Evolutionary conservation across 2,797 vertebrate genomes (phyloP).

Genomic region (Zalophus californianus): DNA sequence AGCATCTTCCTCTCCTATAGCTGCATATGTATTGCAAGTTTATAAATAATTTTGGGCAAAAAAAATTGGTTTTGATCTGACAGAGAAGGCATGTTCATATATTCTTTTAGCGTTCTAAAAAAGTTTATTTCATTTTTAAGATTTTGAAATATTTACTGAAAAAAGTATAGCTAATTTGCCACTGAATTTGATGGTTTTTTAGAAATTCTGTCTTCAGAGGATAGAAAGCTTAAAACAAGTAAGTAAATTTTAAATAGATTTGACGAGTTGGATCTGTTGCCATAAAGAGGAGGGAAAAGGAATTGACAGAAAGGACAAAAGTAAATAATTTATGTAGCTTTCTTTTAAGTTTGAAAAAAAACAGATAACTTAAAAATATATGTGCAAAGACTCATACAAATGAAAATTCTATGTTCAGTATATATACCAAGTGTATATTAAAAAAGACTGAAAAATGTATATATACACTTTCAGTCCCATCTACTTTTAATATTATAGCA

Average conservation of each 20-base stretch:
- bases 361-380: background rate
- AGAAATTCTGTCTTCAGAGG: background rate
- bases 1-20: background rate
- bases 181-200: background rate
- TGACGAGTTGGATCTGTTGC: background rate
- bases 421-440: background rate
- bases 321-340: background rate
- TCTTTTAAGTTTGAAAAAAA: background rate
- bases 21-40: background rate
- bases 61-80: background rate
- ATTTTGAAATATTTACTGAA: slow-evolving; percentile 44
- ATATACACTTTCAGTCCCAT: background rate
- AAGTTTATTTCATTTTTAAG: background rate
- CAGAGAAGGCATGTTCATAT: background rate
- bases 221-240: background rate
- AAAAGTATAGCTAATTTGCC: background rate
- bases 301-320: background rate
- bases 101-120: background rate
- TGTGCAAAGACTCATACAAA: background rate
- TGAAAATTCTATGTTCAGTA: background rate
- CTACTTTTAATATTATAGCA: background rate
- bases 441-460: background rate
- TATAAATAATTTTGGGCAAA: background rate
- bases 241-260: background rate
- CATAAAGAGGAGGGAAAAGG: background rate